Conservation (phyloP, 2,113 vertebrate species). For the Tamias sibiricus region DNA sequence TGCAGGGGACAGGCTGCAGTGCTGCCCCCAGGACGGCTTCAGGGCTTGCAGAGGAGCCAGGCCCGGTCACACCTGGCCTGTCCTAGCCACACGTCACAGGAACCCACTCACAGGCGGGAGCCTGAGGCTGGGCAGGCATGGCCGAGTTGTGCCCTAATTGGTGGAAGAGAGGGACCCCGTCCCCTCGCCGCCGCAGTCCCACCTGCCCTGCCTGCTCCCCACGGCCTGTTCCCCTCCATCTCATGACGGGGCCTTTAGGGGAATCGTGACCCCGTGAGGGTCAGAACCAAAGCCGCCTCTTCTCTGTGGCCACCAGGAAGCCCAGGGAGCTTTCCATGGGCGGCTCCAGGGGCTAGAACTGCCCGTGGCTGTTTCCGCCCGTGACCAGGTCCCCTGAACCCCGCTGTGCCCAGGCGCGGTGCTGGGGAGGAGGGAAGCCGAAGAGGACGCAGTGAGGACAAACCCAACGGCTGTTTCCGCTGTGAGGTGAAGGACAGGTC, state of each 20-base stretch:
- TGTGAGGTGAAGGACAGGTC: neutral
- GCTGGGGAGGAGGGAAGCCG: no score
- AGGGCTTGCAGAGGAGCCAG: neutral
- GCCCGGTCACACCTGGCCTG: neutral
- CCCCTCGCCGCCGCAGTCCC: no score
- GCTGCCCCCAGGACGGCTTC: neutral
- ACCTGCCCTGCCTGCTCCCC: neutral
- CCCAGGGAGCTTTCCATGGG: neutral
- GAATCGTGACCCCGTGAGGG: neutral
- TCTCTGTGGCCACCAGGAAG: neutral
- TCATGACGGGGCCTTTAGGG: neutral
- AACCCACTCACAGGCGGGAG: neutral
- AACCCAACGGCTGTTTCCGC: no score
- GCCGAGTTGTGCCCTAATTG: neutral
- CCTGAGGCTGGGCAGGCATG: neutral
- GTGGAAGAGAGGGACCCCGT: rapidly evolving
- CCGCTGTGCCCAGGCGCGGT: rapidly evolving
- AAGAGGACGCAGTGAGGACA: neutral
- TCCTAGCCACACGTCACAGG: neutral
- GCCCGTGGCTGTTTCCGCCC: rapidly evolving
- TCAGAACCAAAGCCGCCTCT: neutral
- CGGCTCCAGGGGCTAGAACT: neutral
- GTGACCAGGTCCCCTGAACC: rapidly evolving
- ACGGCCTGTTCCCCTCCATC: neutral
- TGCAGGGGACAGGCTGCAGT: neutral